A percentile compares a stretch with the other conserved stretches of the same genome.
Conservation (phyloP, 2,888 invertebrate genomes). For the Mesorhabditis spiculigera region DNA sequence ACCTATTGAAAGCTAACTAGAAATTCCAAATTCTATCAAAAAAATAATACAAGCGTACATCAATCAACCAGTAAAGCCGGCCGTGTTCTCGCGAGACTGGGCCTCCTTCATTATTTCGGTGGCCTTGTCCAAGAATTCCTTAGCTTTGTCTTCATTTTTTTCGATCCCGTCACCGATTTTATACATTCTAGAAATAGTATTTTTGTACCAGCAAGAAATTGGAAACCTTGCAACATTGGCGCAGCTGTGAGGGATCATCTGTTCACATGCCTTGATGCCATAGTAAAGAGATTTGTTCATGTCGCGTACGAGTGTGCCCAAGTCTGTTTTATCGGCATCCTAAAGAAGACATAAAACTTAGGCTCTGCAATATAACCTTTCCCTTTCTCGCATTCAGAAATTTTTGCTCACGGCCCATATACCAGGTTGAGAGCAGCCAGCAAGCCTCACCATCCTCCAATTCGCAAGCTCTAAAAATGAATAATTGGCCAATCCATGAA, state of each 20-base stretch:
- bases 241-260: constrained; percentile 81
- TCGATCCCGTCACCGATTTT: constrained; percentile 53
- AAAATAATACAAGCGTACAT: neutral
- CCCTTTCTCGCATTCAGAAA: constrained; percentile 30
- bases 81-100: constrained; percentile 25
- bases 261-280: constrained; percentile 77
- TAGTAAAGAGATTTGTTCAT: constrained; percentile 74
- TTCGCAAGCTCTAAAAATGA: constrained; percentile 34
- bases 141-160: constrained; percentile 44
- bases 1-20: neutral
- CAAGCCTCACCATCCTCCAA: constrained; percentile 53
- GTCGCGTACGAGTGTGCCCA: constrained; percentile 39
- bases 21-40: neutral
- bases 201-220: neutral
- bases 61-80: constrained; percentile 35
- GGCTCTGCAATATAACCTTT: constrained; percentile 10
- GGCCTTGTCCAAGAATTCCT: constrained; percentile 41
- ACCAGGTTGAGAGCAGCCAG: constrained; percentile 53
- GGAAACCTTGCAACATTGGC: constrained; percentile 72
- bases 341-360: constrained; percentile 14
- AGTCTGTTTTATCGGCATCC: constrained; percentile 31
- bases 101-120: constrained; percentile 38
- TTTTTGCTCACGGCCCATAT: constrained; percentile 51
- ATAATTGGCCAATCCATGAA: neutral
- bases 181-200: constrained; percentile 60